Percentiles rank a stretch among this genome's conserved stretches.
Conservation (phyloP, 2,888 invertebrate species). For the Hirudinaria manillensis region DNA sequence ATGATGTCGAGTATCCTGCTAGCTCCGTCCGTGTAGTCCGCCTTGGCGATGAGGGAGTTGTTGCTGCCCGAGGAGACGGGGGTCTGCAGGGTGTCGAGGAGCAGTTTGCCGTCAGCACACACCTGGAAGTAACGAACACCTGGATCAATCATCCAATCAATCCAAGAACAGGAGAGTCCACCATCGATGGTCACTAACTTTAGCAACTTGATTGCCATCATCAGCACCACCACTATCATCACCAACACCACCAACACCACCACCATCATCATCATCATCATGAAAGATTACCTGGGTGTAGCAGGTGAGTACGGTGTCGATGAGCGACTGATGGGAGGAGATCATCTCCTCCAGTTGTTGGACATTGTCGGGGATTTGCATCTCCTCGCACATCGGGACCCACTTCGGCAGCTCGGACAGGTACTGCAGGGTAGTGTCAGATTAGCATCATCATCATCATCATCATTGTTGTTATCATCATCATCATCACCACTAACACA, state of each 20-base stretch:
- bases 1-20: slow-evolving; percentile 92
- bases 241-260: not conserved
- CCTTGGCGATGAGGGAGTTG: slow-evolving; percentile 53
- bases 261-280: not conserved
- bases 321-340: slow-evolving; percentile 84
- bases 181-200: not conserved
- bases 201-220: not conserved
- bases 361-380: slow-evolving; percentile 66
- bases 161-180: not conserved
- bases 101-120: slow-evolving; percentile 56
- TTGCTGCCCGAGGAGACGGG: slow-evolving; percentile 51
- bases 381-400: slow-evolving; percentile 78
- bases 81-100: slow-evolving; percentile 56
- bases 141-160: not conserved
- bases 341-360: slow-evolving; percentile 83
- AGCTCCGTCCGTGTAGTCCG: slow-evolving; percentile 90
- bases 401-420: slow-evolving; percentile 74
- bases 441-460: not conserved
- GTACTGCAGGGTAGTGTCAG: slow-evolving; percentile 43
- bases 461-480: not conserved
- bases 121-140: slow-evolving; percentile 48
- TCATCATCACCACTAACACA: not conserved
- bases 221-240: not conserved
- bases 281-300: slow-evolving; percentile 71
- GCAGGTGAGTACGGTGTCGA: slow-evolving; percentile 92